phyloP scores from a whole-genome alignment of 2,888 invertebrate species.

The Drosophila kanekoi region DNA sequence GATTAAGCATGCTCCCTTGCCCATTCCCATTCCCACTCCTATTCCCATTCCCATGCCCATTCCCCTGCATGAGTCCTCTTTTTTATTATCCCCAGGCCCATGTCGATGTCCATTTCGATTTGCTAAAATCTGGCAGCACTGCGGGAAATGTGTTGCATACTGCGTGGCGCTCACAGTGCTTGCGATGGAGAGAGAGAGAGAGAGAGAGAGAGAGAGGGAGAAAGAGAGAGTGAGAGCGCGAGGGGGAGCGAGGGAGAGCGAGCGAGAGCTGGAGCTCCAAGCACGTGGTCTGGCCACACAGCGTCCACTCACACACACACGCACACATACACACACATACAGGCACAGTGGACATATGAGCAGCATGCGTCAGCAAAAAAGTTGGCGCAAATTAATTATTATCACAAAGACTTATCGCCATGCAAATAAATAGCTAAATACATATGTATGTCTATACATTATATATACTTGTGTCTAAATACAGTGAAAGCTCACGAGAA shows the following conservation, averaged over 20 bases:
- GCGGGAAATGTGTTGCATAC: slow-evolving; percentile 43
- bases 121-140: slow-evolving; percentile 10
- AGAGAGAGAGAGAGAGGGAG: neutral
- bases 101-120: slow-evolving; percentile 10
- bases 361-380: slow-evolving; percentile 31
- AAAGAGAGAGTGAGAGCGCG: no score
- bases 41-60: no score
- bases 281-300: slow-evolving; percentile 41
- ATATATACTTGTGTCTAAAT: neutral
- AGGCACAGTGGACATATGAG: neutral
- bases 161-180: slow-evolving; percentile 19
- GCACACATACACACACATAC: neutral
- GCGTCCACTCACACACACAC: slow-evolving; percentile 4
- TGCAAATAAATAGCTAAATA: slow-evolving; percentile 8
- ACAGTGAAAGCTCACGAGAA: neutral
- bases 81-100: neutral
- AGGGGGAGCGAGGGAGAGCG: neutral
- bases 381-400: slow-evolving; percentile 23
- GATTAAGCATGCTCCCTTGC: slow-evolving; percentile 37
- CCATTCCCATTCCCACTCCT: neutral
- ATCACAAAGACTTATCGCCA: slow-evolving; percentile 34
- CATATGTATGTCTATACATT: neutral
- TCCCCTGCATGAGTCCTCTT: neutral
- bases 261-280: slow-evolving; percentile 7
- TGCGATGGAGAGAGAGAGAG: neutral